A percentile compares a stretch with the other conserved stretches of the same genome.
phyloP scores from a whole-genome alignment of 2,888 invertebrate genomes.

The Pseudococcus longispinus region DNA sequence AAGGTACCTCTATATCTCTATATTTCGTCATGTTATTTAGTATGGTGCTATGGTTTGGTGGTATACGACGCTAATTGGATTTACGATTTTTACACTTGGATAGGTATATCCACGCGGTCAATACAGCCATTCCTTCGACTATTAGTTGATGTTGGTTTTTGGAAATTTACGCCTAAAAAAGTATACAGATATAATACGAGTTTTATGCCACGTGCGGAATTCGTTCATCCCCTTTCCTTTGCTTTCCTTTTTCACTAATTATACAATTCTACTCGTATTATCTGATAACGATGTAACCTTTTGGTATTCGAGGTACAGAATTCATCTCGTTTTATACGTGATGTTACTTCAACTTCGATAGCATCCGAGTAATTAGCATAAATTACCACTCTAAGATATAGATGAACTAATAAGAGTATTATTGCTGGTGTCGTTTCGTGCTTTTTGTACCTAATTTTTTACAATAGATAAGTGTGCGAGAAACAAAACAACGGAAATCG shows the following conservation, averaged over 20 bases:
- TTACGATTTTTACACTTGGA: neutral
- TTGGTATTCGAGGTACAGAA: neutral
- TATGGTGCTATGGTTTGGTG: neutral
- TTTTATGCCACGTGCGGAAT: neutral
- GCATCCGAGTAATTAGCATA: neutral
- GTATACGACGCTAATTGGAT: neutral
- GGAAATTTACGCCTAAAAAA: neutral
- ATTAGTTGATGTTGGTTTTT: neutral
- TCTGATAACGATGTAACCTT: neutral
- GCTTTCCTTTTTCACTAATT: neutral
- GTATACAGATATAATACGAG: neutral
- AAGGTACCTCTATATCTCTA: neutral
- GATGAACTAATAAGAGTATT: neutral
- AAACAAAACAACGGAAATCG: no score
- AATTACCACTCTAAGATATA: neutral
- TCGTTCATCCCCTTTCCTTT: neutral
- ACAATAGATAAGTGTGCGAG: no score
- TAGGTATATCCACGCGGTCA: neutral
- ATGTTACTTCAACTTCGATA: neutral
- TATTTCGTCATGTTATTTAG: neutral
- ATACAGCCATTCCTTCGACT: neutral
- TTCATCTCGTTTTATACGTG: neutral
- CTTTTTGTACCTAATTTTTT: no score
- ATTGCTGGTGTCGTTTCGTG: no score
- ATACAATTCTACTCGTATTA: neutral